Evolutionary conservation across 2,888 invertebrate genomes (phyloP), one percentile per base, ranked within the genome.

Genomic region (Lymantria monacha): DNA sequence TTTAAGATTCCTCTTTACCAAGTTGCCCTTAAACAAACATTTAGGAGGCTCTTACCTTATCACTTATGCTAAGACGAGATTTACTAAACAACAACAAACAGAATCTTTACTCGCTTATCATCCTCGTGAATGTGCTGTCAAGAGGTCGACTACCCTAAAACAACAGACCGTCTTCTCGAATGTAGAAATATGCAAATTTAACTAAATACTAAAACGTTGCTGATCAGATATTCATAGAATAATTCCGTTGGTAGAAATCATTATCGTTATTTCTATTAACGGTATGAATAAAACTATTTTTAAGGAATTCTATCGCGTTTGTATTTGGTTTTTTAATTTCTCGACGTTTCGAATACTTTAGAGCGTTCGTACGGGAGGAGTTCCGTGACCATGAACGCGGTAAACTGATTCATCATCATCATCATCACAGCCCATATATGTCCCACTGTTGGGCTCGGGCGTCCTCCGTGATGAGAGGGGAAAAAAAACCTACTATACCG

Each of bases 101-200:
- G 40, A 52, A 46, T 48, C 37, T 40, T 51, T 14, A 44, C 46
- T 48, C 14, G 49, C 49, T 52, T 51, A 50, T 59, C 59, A 49
- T 43, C 46, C 38, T 38, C 42, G 51, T 48, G 42, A 53, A 50
- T 60, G 57, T 53, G 44, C 55, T 60, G 55, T 70, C 65, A 63
- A 60, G 65, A 65, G 65, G 67, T 67, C 71, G 69, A 63, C 59
- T 57, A 61, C 61, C 65, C 70, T 66, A 63, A 66, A 53, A 61
- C 61, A 69, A 70, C 63, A 65, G 46, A 42, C 54, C 15, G 46
- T 10, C 41, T 41, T 42, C 53, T 48, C 45, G 1, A 53, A 37
- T 46, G 30, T 36, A 50, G 51, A 46, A 61, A 58, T 67, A 70
- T 70, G 69, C 69, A 61, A 70, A 70, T 70, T 63, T 58, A 54